Evolutionary conservation across 2,888 invertebrate genomes (phyloP).

Genomic region (Thereva nobilitata): DNA sequence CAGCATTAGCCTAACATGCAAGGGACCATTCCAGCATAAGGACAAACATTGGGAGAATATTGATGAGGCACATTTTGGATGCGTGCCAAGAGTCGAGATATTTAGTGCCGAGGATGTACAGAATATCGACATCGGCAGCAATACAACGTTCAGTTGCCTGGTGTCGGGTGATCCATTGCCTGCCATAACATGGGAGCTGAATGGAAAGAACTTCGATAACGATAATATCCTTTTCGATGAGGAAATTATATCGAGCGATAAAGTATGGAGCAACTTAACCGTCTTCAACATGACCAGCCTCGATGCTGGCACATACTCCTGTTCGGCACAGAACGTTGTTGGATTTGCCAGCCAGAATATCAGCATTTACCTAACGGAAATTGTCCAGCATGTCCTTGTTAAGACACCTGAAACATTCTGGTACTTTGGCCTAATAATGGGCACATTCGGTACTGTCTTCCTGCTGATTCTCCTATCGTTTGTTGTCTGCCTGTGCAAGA

Average conservation of each 20-base stretch:
- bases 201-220: constrained; percentile 67
- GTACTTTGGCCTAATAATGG: constrained; percentile 73
- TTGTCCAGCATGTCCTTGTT: constrained; percentile 61
- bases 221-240: constrained; percentile 61
- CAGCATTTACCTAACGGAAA: constrained; percentile 68
- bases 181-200: constrained; percentile 79
- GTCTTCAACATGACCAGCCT: constrained; percentile 79
- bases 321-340: constrained; percentile 59
- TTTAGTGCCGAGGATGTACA: constrained; percentile 63
- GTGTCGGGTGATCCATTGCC: constrained; percentile 84
- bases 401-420: constrained; percentile 77
- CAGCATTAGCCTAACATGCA: constrained; percentile 73
- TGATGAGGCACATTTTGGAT: constrained; percentile 76
- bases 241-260: constrained; percentile 54
- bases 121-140: constrained; percentile 77
- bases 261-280: constrained; percentile 77
- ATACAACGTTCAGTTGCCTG: constrained; percentile 80
- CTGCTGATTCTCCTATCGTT: constrained; percentile 65
- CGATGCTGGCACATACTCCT: constrained; percentile 84
- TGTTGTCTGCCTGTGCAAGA: constrained; percentile 63
- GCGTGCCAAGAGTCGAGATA: constrained; percentile 74
- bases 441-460: constrained; percentile 69
- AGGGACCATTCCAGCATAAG: constrained; percentile 70
- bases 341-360: constrained; percentile 61
- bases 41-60: constrained; percentile 79